Evolutionary conservation across 1,140 invertebrate genomes (phyloP).

Genomic region (Calliopsis andreniformis): DNA sequence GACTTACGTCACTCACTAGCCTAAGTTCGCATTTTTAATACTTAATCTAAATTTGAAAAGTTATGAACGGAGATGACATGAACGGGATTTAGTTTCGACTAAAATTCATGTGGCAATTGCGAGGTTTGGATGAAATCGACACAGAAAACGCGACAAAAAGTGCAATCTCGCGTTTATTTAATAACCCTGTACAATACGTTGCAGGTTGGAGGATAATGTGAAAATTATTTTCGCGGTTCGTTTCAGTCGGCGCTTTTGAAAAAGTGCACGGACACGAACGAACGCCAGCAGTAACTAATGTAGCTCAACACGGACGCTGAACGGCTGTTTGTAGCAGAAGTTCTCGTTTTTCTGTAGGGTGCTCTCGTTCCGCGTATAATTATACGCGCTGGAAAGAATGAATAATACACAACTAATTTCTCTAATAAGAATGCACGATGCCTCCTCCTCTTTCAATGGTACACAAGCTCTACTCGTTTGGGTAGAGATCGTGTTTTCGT

Average conservation of each 20-base stretch:
- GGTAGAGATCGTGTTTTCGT: no score
- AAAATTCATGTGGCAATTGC: not conserved
- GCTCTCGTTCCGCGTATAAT: slow-evolving; percentile 21
- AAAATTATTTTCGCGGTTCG: slow-evolving; percentile 29
- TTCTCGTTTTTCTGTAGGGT: slow-evolving; percentile 32
- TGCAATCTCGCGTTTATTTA: slow-evolving; percentile 30
- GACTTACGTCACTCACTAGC: no score
- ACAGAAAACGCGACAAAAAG: not conserved
- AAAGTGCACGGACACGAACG: not conserved
- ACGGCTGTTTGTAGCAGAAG: slow-evolving; percentile 40
- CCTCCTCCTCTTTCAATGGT: not conserved
- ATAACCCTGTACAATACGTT: slow-evolving; percentile 8
- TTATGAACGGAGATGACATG: no score
- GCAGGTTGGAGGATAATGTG: not conserved
- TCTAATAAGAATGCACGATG: slow-evolving; percentile 36
- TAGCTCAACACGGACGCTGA: slow-evolving; percentile 22
- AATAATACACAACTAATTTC: slow-evolving; percentile 48
- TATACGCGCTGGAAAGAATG: slow-evolving; percentile 33
- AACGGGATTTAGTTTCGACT: not conserved
- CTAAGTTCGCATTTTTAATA: no score
- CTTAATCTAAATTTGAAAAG: no score
- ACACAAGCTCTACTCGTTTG: no score
- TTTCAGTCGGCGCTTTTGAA: not conserved
- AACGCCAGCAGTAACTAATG: slow-evolving; percentile 27
- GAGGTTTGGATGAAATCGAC: not conserved